Base-by-base conservation (phyloP, 2,888 invertebrate species). In the Bellardia pandia region DNA sequence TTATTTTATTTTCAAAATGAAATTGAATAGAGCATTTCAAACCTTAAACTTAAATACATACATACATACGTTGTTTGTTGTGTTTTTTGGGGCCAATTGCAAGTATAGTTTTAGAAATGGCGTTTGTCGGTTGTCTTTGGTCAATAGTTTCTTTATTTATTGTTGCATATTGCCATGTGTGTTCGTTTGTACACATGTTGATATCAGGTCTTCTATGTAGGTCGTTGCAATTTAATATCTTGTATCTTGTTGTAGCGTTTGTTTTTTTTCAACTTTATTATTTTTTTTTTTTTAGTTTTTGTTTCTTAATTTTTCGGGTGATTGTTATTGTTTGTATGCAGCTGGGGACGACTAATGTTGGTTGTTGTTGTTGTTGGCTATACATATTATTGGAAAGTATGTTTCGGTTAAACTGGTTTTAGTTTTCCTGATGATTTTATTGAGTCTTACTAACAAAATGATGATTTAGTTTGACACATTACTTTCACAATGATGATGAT, bases 181-280 rank as follows among this genome's bases (percentile, higher is more conserved):
- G 37, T 6, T 60, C 80, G 62, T 74, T 85, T 40, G 7, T 45
- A 66, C 42, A 40, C 23, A 33, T 62, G 14, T 51, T 48, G 33
- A 56, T 85, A 80, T 85, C 69, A 74, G 62, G 76, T 86, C 77
- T 80, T 91, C 90, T 92, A 93, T 92, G 91, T 93, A 93, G 92
- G 93, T 93, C 93, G 93, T 86, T 92, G 93, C 92, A 93, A 92
- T 91, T 91, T 92, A 92, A 92, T 91, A 92, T 23, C 91, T 89
- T 83, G 89, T 66, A 53, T 78, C 45, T 80, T 62, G 85, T 85
- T 85, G 69, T 69, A 80, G 75, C 85, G 30, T 85, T 85, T 85
- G 85, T 85, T 85, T 75, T 79, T 68, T 62, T 40, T 51, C 45
- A 23, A 23, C 23, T 23, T 23, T 23, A 23, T 23, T 23, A 23